Conservation (phyloP, 1,140 invertebrate species). For the Eupristina koningsbergeri region DNA sequence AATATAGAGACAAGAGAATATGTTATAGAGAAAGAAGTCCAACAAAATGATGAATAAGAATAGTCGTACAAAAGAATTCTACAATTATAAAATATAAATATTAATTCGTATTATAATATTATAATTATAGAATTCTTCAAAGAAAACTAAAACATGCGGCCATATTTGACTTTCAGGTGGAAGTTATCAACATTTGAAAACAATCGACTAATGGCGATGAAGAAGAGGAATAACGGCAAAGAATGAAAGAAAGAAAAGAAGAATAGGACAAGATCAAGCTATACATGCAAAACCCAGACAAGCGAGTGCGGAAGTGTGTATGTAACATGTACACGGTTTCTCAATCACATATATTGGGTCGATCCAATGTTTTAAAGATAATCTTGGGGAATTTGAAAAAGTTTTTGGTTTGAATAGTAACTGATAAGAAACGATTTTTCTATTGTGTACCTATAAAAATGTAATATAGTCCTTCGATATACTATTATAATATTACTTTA, state of each 20-base stretch:
- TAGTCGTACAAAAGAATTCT: background rate
- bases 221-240: constrained; percentile 49
- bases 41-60: background rate
- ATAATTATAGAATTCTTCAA: too few species aligned
- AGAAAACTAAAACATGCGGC: constrained; percentile 59
- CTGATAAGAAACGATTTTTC: constrained; percentile 30
- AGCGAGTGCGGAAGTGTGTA: constrained; percentile 48
- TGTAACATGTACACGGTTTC: constrained; percentile 40
- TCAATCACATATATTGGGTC: constrained; percentile 50
- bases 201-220: constrained; percentile 66
- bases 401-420: constrained; percentile 34
- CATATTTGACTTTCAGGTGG: constrained; percentile 57
- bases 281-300: constrained; percentile 10
- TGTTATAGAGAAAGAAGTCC: background rate
- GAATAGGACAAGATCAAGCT: constrained; percentile 52
- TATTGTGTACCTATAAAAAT: constrained; percentile 12
- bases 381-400: constrained; percentile 41
- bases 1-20: background rate
- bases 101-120: too few species aligned
- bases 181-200: constrained; percentile 62
- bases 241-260: too few species aligned
- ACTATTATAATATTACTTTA: constrained; percentile 36
- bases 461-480: background rate
- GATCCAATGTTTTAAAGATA: constrained; percentile 55
- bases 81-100: constrained; percentile 21